A percentile compares a stretch with the other conserved stretches of the same genome.
These are phyloP conservation scores for Rhabdomys pumilio DNA, from an alignment of 2,797 vertebrate species.

Conservation along the genomic window DNA sequence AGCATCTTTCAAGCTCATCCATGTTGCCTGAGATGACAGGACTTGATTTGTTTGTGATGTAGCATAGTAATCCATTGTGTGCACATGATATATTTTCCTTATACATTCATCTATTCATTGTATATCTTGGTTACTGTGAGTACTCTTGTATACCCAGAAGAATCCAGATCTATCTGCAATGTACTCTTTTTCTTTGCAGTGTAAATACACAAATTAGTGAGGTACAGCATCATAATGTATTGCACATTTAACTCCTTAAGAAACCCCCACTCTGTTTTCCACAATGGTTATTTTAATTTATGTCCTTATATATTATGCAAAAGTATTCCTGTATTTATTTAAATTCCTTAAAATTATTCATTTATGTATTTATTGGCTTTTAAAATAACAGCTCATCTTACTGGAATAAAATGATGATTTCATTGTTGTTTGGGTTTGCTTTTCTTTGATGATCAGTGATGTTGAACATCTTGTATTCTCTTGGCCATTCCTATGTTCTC, in stretches of 20 bases:
- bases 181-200: background rate
- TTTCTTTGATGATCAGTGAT: background rate
- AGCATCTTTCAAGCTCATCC: background rate
- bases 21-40: background rate
- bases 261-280: background rate
- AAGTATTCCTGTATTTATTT: background rate
- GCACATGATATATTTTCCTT: background rate
- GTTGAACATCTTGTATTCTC: background rate
- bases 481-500: background rate
- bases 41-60: no score
- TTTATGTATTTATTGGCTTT: background rate
- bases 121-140: background rate
- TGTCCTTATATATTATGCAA: background rate
- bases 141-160: no score
- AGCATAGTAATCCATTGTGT: background rate
- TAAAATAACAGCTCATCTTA: background rate
- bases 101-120: background rate
- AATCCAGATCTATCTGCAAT: background rate
- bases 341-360: background rate
- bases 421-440: background rate
- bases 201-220: background rate
- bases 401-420: background rate
- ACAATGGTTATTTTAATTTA: background rate
- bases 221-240: no score
- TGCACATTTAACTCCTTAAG: background rate